A percentile compares a stretch with the other conserved stretches of the same genome.
These are phyloP conservation scores for Lamellibrachia satsuma DNA, from an alignment of 2,888 invertebrate species.

Conservation along the genomic window DNA sequence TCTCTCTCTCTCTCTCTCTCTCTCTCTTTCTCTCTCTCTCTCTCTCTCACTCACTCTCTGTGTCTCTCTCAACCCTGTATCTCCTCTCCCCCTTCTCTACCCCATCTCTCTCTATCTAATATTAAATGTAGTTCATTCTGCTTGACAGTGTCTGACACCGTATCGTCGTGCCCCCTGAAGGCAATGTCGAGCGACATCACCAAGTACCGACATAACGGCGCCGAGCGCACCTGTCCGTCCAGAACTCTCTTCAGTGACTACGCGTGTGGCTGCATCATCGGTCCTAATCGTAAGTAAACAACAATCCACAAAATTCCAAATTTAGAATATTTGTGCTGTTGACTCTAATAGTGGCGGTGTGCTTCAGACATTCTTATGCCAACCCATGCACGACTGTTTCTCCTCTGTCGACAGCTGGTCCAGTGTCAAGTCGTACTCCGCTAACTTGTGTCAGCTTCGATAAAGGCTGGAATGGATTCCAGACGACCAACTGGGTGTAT, in stretches of 20 bases:
- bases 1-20: no score
- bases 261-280: background rate
- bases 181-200: background rate
- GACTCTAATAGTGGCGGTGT: no score
- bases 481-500: background rate
- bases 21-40: no score
- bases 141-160: background rate
- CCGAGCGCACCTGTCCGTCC: background rate
- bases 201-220: background rate
- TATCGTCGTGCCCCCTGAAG: constrained; percentile 1
- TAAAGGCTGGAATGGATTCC: background rate
- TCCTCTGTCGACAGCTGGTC: background rate
- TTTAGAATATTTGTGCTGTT: no score
- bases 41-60: no score
- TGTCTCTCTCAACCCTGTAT: no score
- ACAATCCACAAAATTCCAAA: no score
- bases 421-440: background rate
- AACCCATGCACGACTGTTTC: background rate
- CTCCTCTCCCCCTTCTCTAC: no score
- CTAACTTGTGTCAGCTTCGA: background rate
- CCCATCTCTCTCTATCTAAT: background rate
- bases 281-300: background rate
- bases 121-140: background rate
- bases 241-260: background rate
- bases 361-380: no score